Conservation (phyloP, 2,113 vertebrate species). For the Phylloscopus trochilus region DNA sequence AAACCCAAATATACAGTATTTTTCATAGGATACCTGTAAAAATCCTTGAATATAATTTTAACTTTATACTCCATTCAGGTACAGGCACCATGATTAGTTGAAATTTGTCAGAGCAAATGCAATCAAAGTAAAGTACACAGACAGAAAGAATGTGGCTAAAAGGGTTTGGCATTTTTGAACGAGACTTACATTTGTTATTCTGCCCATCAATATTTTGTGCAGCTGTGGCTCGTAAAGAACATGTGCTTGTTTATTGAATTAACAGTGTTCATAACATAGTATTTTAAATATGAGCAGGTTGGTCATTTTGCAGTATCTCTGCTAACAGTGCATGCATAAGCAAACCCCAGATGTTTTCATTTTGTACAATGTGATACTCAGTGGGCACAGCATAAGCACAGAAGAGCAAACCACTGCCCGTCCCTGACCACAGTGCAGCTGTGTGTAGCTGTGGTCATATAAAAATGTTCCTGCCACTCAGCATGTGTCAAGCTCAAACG, state of each 20-base stretch:
- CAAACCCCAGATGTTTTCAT: background rate
- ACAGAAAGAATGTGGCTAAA: background rate
- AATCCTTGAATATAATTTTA: background rate
- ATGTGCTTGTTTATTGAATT: background rate
- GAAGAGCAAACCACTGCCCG: background rate
- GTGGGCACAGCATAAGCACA: background rate
- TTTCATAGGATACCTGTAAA: background rate
- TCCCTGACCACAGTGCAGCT: background rate
- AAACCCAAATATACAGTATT: background rate
- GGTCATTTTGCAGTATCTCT: background rate
- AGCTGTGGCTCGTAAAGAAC: background rate
- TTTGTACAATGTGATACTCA: background rate
- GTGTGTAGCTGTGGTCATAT: background rate
- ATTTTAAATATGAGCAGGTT: background rate
- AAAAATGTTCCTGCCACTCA: background rate
- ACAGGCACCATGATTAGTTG: background rate
- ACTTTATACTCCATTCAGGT: background rate
- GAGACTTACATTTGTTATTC: background rate
- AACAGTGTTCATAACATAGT: background rate
- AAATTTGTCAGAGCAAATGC: background rate
- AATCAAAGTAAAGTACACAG: background rate
- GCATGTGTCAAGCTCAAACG: background rate
- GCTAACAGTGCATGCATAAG: background rate
- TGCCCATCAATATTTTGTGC: background rate
- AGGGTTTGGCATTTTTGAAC: background rate